These are phyloP conservation scores for Mimachlamys varia DNA, from an alignment of 2,888 invertebrate species.

Conservation along the genomic window DNA sequence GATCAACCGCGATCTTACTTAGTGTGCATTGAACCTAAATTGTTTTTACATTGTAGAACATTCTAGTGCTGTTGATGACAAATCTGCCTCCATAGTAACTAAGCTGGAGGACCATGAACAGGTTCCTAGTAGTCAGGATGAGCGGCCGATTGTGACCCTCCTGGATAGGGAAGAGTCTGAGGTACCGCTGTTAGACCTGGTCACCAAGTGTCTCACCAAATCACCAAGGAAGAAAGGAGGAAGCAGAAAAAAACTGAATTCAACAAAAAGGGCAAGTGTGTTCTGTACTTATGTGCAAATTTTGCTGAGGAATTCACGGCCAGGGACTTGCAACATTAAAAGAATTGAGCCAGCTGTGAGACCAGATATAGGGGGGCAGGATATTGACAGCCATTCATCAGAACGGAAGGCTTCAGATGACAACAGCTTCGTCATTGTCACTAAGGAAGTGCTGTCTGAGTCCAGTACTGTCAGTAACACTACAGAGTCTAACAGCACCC, in stretches of 20 bases:
- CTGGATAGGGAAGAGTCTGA: constrained; percentile 38
- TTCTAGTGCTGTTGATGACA: constrained; percentile 47
- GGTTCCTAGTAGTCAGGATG: constrained; percentile 58
- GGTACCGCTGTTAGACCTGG: constrained; percentile 10
- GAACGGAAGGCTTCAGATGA: neutral
- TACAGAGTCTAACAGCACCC: neutral
- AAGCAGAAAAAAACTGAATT: neutral
- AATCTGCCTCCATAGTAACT: constrained; percentile 65
- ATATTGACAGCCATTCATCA: neutral
- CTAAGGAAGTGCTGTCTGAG: neutral
- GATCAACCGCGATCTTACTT: neutral
- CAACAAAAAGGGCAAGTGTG: neutral
- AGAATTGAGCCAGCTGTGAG: neutral
- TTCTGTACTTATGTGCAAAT: constrained; percentile 18
- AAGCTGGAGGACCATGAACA: constrained; percentile 74
- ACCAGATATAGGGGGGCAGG: neutral
- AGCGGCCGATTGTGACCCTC: constrained; percentile 44
- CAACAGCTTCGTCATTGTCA: neutral
- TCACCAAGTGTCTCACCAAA: constrained; percentile 21
- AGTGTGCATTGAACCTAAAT: no score
- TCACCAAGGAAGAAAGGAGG: neutral
- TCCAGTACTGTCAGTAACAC: neutral
- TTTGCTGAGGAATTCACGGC: neutral
- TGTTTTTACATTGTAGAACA: neutral
- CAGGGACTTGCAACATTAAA: neutral